These are phyloP conservation scores for Sinodicranocentrus sp. DNA, from an alignment of 2,888 invertebrate species.

Conservation along the genomic window DNA sequence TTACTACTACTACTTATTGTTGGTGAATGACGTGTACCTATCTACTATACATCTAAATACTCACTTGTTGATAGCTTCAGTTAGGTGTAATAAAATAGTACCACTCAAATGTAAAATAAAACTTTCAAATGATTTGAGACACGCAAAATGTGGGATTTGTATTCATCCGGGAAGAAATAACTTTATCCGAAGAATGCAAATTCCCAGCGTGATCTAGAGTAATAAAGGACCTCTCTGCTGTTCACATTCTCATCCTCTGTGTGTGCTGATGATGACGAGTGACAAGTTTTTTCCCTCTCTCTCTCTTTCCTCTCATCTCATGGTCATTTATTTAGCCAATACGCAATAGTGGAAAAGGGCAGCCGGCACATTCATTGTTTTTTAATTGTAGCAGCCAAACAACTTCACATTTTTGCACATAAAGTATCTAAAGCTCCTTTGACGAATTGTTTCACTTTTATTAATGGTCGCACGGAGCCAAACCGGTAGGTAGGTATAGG, in stretches of 20 bases:
- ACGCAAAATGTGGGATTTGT: too few relatives aligned
- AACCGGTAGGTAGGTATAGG: neutral
- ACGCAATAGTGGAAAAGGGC: neutral
- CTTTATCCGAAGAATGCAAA: too few relatives aligned
- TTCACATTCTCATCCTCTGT: neutral
- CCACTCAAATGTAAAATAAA: too few relatives aligned
- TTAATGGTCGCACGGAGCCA: neutral
- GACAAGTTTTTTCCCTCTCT: neutral
- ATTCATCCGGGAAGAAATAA: too few relatives aligned
- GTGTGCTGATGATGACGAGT: neutral
- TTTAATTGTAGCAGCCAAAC: constrained; percentile 22
- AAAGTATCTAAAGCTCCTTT: neutral
- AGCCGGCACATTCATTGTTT: constrained; percentile 6
- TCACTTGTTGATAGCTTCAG: too few relatives aligned
- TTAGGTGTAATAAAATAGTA: too few relatives aligned
- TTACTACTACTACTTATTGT: too few relatives aligned
- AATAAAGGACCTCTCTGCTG: neutral
- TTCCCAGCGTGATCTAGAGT: constrained; percentile 13
- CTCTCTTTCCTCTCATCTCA: neutral
- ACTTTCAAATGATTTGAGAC: too few relatives aligned
- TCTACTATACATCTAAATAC: too few relatives aligned
- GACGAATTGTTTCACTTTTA: constrained; percentile 30
- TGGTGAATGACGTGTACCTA: too few relatives aligned
- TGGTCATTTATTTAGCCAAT: constrained; percentile 1
- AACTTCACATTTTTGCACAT: neutral